Conservation (phyloP, 2,113 vertebrate genomes). For the Xenopus borealis region DNA sequence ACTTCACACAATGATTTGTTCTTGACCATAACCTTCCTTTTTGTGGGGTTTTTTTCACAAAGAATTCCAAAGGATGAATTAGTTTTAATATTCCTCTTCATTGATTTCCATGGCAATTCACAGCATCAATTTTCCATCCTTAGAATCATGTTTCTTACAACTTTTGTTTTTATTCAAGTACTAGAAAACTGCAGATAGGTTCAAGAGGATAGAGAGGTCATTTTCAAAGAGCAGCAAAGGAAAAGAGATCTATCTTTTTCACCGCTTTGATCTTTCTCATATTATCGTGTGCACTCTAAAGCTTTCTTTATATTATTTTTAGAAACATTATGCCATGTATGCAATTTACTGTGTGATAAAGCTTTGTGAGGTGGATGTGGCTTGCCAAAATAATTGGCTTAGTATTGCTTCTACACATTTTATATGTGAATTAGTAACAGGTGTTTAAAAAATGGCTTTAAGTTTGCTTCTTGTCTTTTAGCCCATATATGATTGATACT, state of each 20-base stretch:
- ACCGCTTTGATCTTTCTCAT: background rate
- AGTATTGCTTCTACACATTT: too few relatives aligned
- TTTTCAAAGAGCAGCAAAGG: conserved; percentile 16
- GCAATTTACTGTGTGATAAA: background rate
- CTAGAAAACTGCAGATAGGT: conserved; percentile 1
- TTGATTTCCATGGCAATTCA: conserved; percentile 20
- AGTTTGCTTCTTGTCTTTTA: too few relatives aligned
- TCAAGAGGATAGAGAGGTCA: conserved; percentile 17
- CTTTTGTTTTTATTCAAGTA: conserved; percentile 7
- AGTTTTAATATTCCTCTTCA: conserved; percentile 18
- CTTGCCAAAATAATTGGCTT: background rate
- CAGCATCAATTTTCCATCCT: conserved; percentile 13
- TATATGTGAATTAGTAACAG: too few relatives aligned
- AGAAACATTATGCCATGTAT: background rate
- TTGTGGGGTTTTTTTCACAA: conserved; percentile 5
- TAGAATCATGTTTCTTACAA: conserved; percentile 9
- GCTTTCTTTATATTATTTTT: conserved; percentile 12
- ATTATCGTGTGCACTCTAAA: background rate
- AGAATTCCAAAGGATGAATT: conserved; percentile 16
- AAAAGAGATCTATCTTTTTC: conserved; percentile 2
- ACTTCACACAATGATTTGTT: conserved; percentile 11
- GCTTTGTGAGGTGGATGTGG: background rate
- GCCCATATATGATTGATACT: too few relatives aligned
- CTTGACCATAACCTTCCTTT: conserved; percentile 20
- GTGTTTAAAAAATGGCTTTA: too few relatives aligned